Evolutionary conservation across 2,797 vertebrate genomes (phyloP), one percentile per base, ranked within the genome.

Genomic region (Lates japonicus): DNA sequence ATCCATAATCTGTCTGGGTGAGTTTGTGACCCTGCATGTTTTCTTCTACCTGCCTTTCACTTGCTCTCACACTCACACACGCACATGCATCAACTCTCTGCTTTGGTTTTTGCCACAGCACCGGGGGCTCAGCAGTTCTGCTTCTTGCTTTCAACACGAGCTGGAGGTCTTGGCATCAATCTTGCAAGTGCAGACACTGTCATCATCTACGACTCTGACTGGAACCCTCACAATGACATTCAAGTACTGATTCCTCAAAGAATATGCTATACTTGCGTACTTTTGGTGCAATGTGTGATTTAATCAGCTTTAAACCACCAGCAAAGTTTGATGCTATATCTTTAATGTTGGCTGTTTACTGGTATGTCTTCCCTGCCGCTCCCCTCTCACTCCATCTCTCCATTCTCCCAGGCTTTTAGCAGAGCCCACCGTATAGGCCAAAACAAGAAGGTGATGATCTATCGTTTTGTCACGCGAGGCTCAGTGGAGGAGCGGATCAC

Each of bases 401-500:
- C 4, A 7, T 42, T 48, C n/a, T 62, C 44, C 1, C 85, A 99
- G 98, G 98, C 98, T 0, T 99, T 99, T 81, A 99, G 98, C 96
- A 94, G 98, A 44, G 98, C 98, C 8, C 98, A 99, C 90, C 97
- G 98, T 29, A 99, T 99, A 0, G 98, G 98, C 25, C 98, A 99
- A 90, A 99, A 99, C 89, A 98, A 90, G 94, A 99, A 99, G 92
- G 98, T 99, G 84, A 99, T 99, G 98, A 99, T 99, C 88, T 99
- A 99, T 80, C 97, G 98, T 48, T 99, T 99, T 0, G 98, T 99
- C 91, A 99, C 98, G 0, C 94, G 98, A 17, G 98, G 98, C 48
- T 98, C 97, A 0, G 98, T 99, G 49, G 98, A 99, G 89, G 98
- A 99, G 90, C 95, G 98, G 46, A 99, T 99, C 93, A 99, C 98